phyloP scores from a whole-genome alignment of 1,140 invertebrate genomes.

The Danaus melanippus region DNA sequence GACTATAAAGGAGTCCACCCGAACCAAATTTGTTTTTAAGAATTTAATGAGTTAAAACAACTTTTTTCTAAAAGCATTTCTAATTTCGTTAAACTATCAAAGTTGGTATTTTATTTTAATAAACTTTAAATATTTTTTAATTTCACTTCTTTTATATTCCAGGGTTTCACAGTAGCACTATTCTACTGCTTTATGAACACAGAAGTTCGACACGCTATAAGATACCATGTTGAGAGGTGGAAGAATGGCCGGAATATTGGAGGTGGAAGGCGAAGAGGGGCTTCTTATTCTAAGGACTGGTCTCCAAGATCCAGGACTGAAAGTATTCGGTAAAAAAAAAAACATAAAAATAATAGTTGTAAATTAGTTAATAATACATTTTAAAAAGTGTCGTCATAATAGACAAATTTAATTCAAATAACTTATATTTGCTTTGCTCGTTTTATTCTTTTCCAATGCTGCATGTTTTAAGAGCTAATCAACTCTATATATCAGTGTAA shows the following conservation, averaged over 20 bases:
- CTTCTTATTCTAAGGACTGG: conserved; percentile 81
- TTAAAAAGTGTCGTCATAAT: too few species aligned
- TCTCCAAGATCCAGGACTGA: conserved; percentile 84
- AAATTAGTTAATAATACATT: too few species aligned
- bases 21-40: conserved; percentile 9
- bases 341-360: too few species aligned
- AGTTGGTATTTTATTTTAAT: too few species aligned
- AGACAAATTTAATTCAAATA: too few species aligned
- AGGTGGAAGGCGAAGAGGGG: conserved; percentile 75
- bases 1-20: conserved; percentile 1
- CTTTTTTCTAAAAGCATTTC: too few species aligned
- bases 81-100: too few species aligned
- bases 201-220: conserved; percentile 88
- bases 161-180: conserved; percentile 89
- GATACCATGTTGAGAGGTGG: conserved; percentile 87
- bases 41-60: neutral
- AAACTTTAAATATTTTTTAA: too few species aligned
- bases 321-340: conserved; percentile 72
- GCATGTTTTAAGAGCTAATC: too few species aligned
- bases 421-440: too few species aligned
- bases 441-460: too few species aligned
- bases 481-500: too few species aligned
- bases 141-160: conserved; percentile 15
- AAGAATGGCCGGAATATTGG: conserved; percentile 76
- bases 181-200: conserved; percentile 95